Evolutionary conservation across 2,888 invertebrate species (phyloP).

Genomic region (Sepiola atlantica): DNA sequence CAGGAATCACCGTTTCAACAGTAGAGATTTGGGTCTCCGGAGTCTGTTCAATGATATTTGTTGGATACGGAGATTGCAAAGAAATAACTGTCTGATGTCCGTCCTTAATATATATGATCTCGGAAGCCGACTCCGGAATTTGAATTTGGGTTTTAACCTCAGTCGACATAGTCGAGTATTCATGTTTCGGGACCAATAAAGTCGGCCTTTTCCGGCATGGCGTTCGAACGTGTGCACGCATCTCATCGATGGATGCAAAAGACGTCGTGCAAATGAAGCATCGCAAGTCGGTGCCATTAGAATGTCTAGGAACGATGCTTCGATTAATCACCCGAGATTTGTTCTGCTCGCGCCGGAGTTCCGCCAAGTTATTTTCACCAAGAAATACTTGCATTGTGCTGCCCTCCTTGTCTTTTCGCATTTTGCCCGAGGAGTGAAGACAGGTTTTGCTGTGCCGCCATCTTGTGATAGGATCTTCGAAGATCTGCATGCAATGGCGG

Average conservation of each 20-base stretch:
- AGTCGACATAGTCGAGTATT: neutral
- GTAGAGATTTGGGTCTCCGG: neutral
- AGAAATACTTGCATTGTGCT: conserved; percentile 38
- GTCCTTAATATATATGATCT: conserved; percentile 42
- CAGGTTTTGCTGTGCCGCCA: conserved; percentile 69
- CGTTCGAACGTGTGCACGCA: conserved; percentile 50
- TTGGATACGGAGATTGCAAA: neutral
- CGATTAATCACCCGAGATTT: neutral
- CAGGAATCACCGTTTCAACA: conserved; percentile 33
- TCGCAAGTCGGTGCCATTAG: conserved; percentile 47
- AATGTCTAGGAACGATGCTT: conserved; percentile 11
- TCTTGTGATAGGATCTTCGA: conserved; percentile 68
- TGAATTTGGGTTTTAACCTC: neutral
- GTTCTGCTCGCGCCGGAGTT: neutral
- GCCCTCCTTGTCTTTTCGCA: conserved; percentile 44
- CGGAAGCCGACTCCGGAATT: neutral
- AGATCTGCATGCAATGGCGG: conserved; percentile 69
- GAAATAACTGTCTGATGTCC: conserved; percentile 46
- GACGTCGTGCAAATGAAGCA: conserved; percentile 51
- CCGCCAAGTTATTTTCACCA: conserved; percentile 25
- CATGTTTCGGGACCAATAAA: neutral
- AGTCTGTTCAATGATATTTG: neutral
- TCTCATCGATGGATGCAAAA: conserved; percentile 50
- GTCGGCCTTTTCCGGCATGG: conserved; percentile 51
- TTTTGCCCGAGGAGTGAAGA: conserved; percentile 42